These are phyloP conservation scores for Drosophila eugracilis DNA, from an alignment of 1,140 invertebrate genomes.

Conservation along the genomic window DNA sequence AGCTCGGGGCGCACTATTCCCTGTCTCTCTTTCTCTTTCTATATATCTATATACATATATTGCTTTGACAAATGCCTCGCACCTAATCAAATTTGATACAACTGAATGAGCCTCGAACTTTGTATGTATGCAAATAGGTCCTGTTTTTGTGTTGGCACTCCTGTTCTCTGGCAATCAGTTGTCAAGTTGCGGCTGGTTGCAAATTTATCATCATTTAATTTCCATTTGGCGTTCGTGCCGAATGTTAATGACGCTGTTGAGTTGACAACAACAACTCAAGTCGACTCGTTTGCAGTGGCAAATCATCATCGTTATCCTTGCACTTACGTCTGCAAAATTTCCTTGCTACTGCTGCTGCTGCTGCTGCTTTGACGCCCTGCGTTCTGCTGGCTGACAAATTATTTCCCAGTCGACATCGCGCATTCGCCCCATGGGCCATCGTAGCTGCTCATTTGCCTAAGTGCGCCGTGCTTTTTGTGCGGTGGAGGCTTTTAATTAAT, in stretches of 20 bases:
- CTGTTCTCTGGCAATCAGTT: conserved; percentile 58
- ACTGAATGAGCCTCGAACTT: conserved; percentile 67
- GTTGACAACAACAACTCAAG: conserved; percentile 65
- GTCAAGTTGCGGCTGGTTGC: conserved; percentile 70
- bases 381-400: conserved; percentile 70
- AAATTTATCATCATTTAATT: conserved; percentile 84
- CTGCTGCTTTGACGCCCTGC: conserved; percentile 76
- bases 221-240: conserved; percentile 80
- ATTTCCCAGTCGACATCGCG: conserved; percentile 75
- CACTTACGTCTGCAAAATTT: conserved; percentile 48
- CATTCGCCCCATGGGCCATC: conserved; percentile 72
- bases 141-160: conserved; percentile 15
- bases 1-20: conserved; percentile 36
- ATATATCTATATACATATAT: too few relatives aligned
- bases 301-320: conserved; percentile 72
- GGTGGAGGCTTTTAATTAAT: conserved; percentile 79
- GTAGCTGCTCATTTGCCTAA: conserved; percentile 77
- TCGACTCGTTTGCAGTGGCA: conserved; percentile 50
- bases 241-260: conserved; percentile 82
- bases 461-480: conserved; percentile 64
- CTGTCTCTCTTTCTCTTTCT: too few relatives aligned
- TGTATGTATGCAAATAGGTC: conserved; percentile 47
- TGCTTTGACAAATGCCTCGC: conserved; percentile 77
- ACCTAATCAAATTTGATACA: conserved; percentile 81
- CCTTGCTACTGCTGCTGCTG: too few relatives aligned